Conservation (phyloP, 2,888 invertebrate genomes). For the Parnassius orleans region DNA sequence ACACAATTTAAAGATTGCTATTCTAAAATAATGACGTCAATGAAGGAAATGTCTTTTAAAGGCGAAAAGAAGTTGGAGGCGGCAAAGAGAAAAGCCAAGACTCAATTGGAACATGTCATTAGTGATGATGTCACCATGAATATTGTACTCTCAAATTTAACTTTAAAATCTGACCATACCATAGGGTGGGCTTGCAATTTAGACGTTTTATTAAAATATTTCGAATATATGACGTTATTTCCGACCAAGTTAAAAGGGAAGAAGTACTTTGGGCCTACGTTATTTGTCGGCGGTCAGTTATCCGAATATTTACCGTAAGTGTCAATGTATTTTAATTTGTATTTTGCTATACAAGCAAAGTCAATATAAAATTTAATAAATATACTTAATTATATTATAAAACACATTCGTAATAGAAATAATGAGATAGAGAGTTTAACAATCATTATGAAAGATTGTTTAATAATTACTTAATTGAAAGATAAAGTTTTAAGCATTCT, state of each 20-base stretch:
- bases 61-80: conserved; percentile 39
- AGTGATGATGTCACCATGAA: conserved; percentile 82
- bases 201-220: conserved; percentile 83
- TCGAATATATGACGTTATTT: conserved; percentile 82
- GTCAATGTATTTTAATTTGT: background rate
- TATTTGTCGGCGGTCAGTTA: conserved; percentile 91
- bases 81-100: conserved; percentile 46
- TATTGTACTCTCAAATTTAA: conserved; percentile 72
- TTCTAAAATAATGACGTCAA: conserved; percentile 81
- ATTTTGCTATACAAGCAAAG: too few relatives aligned
- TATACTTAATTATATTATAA: too few relatives aligned
- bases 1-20: conserved; percentile 73
- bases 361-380: too few relatives aligned
- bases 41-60: conserved; percentile 53
- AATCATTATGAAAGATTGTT: too few relatives aligned
- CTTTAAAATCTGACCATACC: conserved; percentile 57
- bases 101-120: conserved; percentile 43
- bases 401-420: too few relatives aligned
- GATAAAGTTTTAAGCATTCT: too few relatives aligned
- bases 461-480: too few relatives aligned
- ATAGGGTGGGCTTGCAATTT: conserved; percentile 89
- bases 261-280: conserved; percentile 83
- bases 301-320: conserved; percentile 89
- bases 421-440: too few relatives aligned
- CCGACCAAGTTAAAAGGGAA: conserved; percentile 64